Conservation (phyloP, 1,140 invertebrate genomes). For the Drosophila eugracilis region DNA sequence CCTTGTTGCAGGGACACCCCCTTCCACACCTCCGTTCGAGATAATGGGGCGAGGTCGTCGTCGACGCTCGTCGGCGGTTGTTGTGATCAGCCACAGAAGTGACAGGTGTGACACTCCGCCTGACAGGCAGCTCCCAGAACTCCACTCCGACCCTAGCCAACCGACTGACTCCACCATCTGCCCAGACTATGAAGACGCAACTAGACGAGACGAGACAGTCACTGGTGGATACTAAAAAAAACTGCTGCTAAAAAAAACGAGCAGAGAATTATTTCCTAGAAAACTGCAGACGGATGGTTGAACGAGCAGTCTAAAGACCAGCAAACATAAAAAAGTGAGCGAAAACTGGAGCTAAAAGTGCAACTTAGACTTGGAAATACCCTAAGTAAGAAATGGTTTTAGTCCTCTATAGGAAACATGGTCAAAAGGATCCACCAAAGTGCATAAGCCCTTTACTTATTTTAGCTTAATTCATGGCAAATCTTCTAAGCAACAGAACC, state of each 20-base stretch:
- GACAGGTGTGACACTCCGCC: constrained; percentile 76
- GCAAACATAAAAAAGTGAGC: constrained; percentile 12
- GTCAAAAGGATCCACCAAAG: no score
- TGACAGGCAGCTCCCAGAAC: constrained; percentile 41
- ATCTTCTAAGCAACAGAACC: no score
- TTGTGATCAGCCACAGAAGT: constrained; percentile 81
- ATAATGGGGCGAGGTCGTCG: constrained; percentile 52
- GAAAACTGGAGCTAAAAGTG: constrained; percentile 11
- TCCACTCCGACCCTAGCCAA: constrained; percentile 9
- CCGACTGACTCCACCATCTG: constrained; percentile 19
- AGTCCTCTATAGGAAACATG: no score
- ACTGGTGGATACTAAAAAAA: constrained; percentile 44
- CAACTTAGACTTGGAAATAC: constrained; percentile 11
- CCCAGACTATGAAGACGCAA: constrained; percentile 73
- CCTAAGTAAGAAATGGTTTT: no score
- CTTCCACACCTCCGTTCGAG: constrained; percentile 1
- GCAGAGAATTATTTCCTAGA: constrained; percentile 76
- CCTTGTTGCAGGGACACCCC: constrained; percentile 61
- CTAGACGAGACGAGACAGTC: constrained; percentile 63
- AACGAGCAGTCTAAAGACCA: constrained; percentile 48
- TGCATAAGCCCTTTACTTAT: no score
- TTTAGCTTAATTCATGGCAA: no score
- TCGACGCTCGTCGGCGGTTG: constrained; percentile 64
- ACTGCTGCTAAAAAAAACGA: constrained; percentile 48
- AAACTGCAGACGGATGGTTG: constrained; percentile 55